Base-by-base conservation (phyloP, 2,888 invertebrate species). In the Lepetodrilus schrolli region DNA sequence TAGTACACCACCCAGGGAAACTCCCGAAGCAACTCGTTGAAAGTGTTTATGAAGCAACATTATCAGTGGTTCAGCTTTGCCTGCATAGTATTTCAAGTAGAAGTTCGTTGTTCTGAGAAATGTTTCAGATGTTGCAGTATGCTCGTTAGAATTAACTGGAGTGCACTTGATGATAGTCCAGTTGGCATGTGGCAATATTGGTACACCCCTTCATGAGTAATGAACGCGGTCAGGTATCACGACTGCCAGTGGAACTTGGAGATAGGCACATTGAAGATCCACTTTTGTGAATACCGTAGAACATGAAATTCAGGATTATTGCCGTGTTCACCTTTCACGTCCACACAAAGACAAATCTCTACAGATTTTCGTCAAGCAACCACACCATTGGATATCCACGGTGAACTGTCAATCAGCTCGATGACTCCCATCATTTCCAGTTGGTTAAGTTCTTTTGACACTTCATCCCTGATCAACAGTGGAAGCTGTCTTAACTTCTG, bases 71-170 rank as follows among this genome's bases (percentile, higher is more conserved):
- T 36, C 66, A 66, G 66, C 37, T 36, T 20, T 66, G 37, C 37
- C 66, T n/a, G 66, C 36, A 36, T 37, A 66, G 37, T 36, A 66
- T 21, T 66, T 66, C 36, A 66, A 4, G 21, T 66, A 66, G 23
- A 66, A 36, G 8, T 66, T 66, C n/a, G 66, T 37, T 37, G 66
- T 37, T 36, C 66, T 37, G 5, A 66, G 37, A 36, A 66, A 66
- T 5, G 66, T 36, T 20, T 30, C 10, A 21, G 17, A 8, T 21
- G n/a, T 48, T 10, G 20, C 5, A 66, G 34, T 5, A 66, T 36
- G 10, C 20, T 36, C 13, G 3, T 2, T n/a, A 66, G 20, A 36
- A 66, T 66, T 36, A 36, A 36, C 66, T 66, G 66, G 23, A 34
- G 37, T 1, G 66, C 66, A 66, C 37, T 66, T 36, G 66, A 36